Conservation (phyloP, 1,140 invertebrate species). For the Drosophila tristis region DNA sequence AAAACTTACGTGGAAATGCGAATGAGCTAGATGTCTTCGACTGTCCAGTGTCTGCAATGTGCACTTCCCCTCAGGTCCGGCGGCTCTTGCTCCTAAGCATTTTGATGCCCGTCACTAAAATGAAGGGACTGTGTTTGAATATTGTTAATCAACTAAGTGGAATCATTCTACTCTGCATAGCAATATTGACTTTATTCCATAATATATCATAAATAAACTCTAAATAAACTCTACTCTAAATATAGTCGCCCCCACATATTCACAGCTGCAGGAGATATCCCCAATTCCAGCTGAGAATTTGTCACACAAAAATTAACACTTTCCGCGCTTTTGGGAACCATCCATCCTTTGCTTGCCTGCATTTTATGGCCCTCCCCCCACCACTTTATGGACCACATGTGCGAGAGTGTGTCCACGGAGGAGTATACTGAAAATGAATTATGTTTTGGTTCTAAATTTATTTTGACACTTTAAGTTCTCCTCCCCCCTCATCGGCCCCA, state of each 20-base stretch:
- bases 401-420: not conserved
- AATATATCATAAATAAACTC: not conserved
- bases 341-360: conserved; percentile 4
- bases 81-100: conserved; percentile 26
- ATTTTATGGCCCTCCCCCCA: conserved; percentile 17
- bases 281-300: not conserved
- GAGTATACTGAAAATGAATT: conserved; percentile 22
- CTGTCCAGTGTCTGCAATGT: not conserved
- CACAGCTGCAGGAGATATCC: not conserved
- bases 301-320: conserved; percentile 19
- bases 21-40: not conserved
- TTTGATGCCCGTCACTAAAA: conserved; percentile 30
- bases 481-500: not conserved
- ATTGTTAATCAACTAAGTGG: not conserved
- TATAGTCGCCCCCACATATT: not conserved
- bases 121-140: not conserved
- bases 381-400: conserved; percentile 22
- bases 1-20: conserved; percentile 3
- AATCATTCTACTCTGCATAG: no score
- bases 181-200: not conserved
- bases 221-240: not conserved
- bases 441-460: conserved; percentile 21
- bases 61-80: conserved; percentile 15
- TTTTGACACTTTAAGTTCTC: conserved; percentile 45
- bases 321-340: conserved; percentile 7